Percentiles rank a stretch among this genome's conserved stretches.
Conservation (phyloP, 2,113 vertebrate species). For the Apeltes quadracus region DNA sequence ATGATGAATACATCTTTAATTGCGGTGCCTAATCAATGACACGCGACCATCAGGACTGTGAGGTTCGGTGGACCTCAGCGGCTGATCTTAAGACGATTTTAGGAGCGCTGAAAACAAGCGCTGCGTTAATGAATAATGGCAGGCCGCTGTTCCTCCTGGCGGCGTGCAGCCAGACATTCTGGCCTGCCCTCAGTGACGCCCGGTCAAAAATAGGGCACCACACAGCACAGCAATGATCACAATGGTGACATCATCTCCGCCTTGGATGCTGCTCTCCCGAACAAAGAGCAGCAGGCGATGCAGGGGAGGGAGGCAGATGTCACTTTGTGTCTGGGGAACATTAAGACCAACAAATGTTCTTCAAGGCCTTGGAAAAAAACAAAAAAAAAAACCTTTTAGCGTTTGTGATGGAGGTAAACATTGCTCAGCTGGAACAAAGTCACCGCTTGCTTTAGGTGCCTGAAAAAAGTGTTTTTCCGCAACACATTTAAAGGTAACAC, state of each 20-base stretch:
- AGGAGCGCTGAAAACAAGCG: constrained; percentile 58
- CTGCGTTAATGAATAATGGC: constrained; percentile 77
- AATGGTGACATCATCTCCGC: constrained; percentile 79
- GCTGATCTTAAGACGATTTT: constrained; percentile 65
- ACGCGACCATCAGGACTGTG: constrained; percentile 13
- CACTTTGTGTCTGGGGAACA: constrained; percentile 78
- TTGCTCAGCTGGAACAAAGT: constrained; percentile 34
- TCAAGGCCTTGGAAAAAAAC: constrained; percentile 33
- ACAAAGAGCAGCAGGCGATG: constrained; percentile 78
- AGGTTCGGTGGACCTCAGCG: constrained; percentile 51
- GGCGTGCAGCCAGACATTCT: constrained; percentile 68
- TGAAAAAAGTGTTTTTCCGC: neutral
- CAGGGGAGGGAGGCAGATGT: constrained; percentile 76
- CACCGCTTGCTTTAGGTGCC: constrained; percentile 16
- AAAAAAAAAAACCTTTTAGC: constrained; percentile 40
- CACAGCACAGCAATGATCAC: constrained; percentile 74
- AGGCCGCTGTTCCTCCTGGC: constrained; percentile 74
- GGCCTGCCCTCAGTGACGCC: constrained; percentile 71
- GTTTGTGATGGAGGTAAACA: constrained; percentile 26
- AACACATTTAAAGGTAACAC: constrained; percentile 12
- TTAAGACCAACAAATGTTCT: constrained; percentile 76
- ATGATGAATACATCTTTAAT: neutral
- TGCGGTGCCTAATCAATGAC: neutral
- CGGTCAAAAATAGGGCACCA: constrained; percentile 80
- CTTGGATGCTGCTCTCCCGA: constrained; percentile 70